Evolutionary conservation across 1,140 invertebrate species (phyloP).

Genomic region (Halesus radiatus): DNA sequence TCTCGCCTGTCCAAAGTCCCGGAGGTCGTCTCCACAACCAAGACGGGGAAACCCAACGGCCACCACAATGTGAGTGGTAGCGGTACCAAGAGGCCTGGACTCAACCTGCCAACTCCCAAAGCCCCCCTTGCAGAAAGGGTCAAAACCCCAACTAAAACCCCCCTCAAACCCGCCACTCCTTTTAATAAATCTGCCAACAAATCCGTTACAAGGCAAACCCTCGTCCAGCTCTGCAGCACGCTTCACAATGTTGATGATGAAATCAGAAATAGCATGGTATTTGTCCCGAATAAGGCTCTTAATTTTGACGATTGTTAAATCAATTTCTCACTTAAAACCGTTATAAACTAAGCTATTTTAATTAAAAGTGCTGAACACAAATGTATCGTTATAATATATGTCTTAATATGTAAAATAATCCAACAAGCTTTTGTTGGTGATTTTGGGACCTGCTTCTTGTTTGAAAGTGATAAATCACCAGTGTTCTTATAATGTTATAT

Average conservation of each 20-base stretch:
- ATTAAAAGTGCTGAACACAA: too few species aligned
- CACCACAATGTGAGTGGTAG: not conserved
- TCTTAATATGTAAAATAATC: too few species aligned
- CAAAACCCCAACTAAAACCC: not conserved
- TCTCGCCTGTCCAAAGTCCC: conserved; percentile 56
- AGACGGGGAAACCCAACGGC: not conserved
- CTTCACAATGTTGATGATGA: conserved; percentile 50
- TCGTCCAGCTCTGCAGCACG: conserved; percentile 52
- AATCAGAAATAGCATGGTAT: conserved; percentile 45
- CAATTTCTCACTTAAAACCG: not conserved
- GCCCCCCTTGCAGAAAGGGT: not conserved
- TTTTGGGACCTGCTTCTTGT: too few species aligned
- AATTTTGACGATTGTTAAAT: conserved; percentile 50
- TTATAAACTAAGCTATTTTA: too few species aligned
- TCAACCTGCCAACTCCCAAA: conserved; percentile 5
- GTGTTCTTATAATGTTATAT: too few species aligned
- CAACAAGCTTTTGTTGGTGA: too few species aligned
- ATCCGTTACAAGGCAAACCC: conserved; percentile 28
- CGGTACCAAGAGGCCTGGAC: not conserved
- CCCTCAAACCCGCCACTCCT: conserved; percentile 3
- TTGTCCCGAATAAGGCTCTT: conserved; percentile 55
- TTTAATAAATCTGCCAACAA: conserved; percentile 35
- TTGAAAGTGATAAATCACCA: too few species aligned
- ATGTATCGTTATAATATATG: too few species aligned
- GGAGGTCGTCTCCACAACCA: not conserved